Percentiles rank a stretch among this genome's conserved stretches.
phyloP scores from a whole-genome alignment of 1,140 invertebrate genomes.

The Drepana arcuata region DNA sequence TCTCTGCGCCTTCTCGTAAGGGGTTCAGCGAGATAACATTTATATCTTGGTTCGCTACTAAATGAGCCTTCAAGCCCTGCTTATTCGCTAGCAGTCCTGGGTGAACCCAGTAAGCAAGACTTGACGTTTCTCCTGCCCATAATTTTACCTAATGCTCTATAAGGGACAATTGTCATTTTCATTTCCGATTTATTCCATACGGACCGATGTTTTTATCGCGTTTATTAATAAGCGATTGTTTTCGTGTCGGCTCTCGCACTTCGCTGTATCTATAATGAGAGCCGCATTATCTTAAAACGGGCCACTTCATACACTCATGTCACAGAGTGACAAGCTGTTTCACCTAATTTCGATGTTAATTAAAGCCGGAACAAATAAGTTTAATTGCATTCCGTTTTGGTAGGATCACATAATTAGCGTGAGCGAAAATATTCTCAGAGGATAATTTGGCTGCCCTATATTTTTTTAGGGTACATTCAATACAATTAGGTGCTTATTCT shows the following conservation, averaged over 20 bases:
- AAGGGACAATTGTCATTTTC: slow-evolving; percentile 20
- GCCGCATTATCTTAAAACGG: slow-evolving; percentile 32
- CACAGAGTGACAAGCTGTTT: slow-evolving; percentile 30
- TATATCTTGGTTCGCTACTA: no score
- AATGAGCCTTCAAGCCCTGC: no score
- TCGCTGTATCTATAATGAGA: slow-evolving; percentile 52
- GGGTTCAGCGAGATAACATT: no score
- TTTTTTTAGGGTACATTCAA: no score
- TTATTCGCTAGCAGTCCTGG: no score
- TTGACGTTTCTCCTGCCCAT: no score
- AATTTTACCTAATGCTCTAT: slow-evolving; percentile 29
- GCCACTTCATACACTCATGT: slow-evolving; percentile 29
- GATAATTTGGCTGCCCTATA: background rate
- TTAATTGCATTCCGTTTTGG: slow-evolving; percentile 39
- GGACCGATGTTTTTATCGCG: slow-evolving; percentile 32
- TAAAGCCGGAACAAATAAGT: slow-evolving; percentile 36
- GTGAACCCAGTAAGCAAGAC: no score
- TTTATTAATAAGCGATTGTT: slow-evolving; percentile 57
- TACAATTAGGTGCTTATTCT: slow-evolving; percentile 9
- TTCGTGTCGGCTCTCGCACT: slow-evolving; percentile 63
- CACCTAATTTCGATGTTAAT: slow-evolving; percentile 58
- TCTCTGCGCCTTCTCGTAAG: no score
- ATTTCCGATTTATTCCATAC: slow-evolving; percentile 22
- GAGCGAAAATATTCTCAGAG: slow-evolving; percentile 4
- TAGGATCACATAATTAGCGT: slow-evolving; percentile 35